phyloP scores from a whole-genome alignment of 2,888 invertebrate genomes.

The Agelastica alni region DNA sequence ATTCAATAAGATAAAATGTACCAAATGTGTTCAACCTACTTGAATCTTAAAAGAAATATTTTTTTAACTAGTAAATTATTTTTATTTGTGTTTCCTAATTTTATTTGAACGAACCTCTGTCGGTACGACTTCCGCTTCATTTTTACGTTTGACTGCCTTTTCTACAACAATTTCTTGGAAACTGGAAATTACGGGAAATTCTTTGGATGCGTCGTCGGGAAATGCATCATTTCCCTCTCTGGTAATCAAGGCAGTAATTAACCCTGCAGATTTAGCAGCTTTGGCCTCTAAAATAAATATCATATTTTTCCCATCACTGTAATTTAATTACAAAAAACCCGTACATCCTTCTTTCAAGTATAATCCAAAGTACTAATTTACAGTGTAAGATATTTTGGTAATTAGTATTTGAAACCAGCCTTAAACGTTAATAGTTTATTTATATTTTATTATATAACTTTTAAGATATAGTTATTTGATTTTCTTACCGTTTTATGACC shows the following conservation, averaged over 20 bases:
- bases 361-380: no score
- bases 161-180: constrained; percentile 63
- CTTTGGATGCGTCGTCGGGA: constrained; percentile 61
- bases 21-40: constrained; percentile 6
- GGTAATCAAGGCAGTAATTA: constrained; percentile 69
- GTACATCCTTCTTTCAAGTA: no score
- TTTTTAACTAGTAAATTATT: constrained; percentile 8
- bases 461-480: no score
- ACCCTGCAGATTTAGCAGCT: constrained; percentile 77
- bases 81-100: constrained; percentile 35
- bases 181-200: constrained; percentile 64
- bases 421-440: no score
- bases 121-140: constrained; percentile 43
- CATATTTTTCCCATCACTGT: no score
- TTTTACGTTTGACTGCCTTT: constrained; percentile 50
- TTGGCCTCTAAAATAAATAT: constrained; percentile 77
- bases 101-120: constrained; percentile 50
- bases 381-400: no score
- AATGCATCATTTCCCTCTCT: constrained; percentile 81
- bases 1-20: no score
- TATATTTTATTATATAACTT: no score
- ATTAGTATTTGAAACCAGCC: no score
- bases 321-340: no score
- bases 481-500: no score
- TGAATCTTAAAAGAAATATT: constrained; percentile 2